These are phyloP conservation scores for Accipiter superciliosus DNA, from an alignment of 2,797 vertebrate species.

Conservation along the genomic window DNA sequence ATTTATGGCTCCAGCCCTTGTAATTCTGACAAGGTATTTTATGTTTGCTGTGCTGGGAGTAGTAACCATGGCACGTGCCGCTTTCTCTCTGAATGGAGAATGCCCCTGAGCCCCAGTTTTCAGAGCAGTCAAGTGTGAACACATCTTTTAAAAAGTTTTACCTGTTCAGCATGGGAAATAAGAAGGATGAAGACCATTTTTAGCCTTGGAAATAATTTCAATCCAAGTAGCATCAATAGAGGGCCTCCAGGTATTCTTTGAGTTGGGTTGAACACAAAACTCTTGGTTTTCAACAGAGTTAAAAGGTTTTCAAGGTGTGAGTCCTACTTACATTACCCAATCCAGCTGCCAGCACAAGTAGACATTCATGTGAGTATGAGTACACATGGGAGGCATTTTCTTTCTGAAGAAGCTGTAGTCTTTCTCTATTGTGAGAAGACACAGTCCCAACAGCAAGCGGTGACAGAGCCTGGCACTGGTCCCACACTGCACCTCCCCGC, in stretches of 20 bases:
- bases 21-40: conserved; percentile 35
- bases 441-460: neutral
- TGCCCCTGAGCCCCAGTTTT: neutral
- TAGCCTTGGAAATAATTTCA: neutral
- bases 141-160: neutral
- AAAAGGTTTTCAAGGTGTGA: neutral
- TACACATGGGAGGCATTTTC: neutral
- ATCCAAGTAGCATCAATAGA: neutral
- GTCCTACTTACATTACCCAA: neutral
- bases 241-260: neutral
- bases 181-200: neutral
- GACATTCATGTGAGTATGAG: rapidly evolving
- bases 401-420: neutral
- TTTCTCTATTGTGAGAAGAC: neutral
- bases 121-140: neutral
- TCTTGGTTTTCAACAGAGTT: neutral
- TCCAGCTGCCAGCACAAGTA: neutral
- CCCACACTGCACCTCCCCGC: neutral
- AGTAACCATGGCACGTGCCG: neutral
- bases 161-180: neutral
- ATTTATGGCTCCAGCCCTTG: neutral
- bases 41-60: neutral
- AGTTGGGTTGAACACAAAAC: neutral
- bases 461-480: neutral
- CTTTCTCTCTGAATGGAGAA: neutral